A percentile compares a stretch with the other conserved stretches of the same genome.
Evolutionary conservation across 2,888 invertebrate genomes (phyloP).

Genomic region (Norana najaformis): DNA sequence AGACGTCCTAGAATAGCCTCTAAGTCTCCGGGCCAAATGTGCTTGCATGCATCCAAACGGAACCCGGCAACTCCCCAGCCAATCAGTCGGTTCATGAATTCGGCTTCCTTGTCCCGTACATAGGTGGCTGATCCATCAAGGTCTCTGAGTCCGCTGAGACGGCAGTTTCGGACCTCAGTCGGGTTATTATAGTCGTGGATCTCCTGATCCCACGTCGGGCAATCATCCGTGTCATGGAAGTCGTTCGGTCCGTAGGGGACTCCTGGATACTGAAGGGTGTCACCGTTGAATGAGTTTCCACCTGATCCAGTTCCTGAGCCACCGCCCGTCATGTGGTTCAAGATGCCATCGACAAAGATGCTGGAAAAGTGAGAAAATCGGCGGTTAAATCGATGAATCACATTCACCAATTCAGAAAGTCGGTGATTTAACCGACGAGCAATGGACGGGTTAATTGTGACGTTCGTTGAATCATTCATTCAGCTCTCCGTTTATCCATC

Average conservation of each 20-base stretch:
- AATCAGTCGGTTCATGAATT: constrained; percentile 72
- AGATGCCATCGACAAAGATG: constrained; percentile 77
- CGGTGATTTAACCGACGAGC: no score
- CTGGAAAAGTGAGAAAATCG: constrained; percentile 54
- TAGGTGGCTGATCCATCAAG: constrained; percentile 72
- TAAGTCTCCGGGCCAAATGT: constrained; percentile 73
- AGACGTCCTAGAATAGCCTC: constrained; percentile 68
- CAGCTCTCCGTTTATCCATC: no score
- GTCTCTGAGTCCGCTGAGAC: constrained; percentile 75
- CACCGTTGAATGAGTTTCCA: constrained; percentile 66
- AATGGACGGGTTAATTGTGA: no score
- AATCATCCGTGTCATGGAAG: constrained; percentile 65
- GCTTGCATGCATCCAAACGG: constrained; percentile 65
- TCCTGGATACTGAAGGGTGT: constrained; percentile 52
- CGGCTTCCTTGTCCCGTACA: constrained; percentile 72
- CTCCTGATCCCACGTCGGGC: constrained; percentile 63
- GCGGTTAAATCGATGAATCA: not conserved
- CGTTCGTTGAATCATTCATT: no score
- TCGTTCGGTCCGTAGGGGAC: constrained; percentile 66
- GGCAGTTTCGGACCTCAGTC: constrained; percentile 70
- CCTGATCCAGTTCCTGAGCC: constrained; percentile 64
- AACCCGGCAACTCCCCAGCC: constrained; percentile 82
- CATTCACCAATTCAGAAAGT: no score
- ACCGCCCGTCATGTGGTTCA: constrained; percentile 81
- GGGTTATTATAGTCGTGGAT: constrained; percentile 43